A percentile compares a stretch with the other conserved stretches of the same genome.
These are phyloP conservation scores for Zaprionus inermis DNA, from an alignment of 1,140 invertebrate genomes.

Conservation along the genomic window DNA sequence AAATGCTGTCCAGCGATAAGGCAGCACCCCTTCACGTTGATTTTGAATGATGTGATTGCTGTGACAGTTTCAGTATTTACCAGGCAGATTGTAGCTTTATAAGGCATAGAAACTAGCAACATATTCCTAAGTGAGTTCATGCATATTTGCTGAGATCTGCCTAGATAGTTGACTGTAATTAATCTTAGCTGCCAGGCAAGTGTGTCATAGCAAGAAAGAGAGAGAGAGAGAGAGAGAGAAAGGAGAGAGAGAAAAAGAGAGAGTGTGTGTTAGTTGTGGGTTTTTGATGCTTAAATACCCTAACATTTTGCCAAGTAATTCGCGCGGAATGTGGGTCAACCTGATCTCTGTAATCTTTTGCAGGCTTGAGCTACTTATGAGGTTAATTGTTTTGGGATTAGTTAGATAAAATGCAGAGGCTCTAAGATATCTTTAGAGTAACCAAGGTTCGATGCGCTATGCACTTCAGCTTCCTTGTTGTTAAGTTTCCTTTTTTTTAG, in stretches of 20 bases:
- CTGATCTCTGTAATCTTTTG: neutral
- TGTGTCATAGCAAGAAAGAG: constrained; percentile 57
- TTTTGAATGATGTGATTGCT: constrained; percentile 55
- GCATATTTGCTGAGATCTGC: constrained; percentile 13
- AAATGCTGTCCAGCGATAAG: constrained; percentile 56
- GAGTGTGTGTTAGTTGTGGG: constrained; percentile 12
- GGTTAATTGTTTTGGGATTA: neutral
- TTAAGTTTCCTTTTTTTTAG: constrained; percentile 38
- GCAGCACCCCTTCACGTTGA: constrained; percentile 42
- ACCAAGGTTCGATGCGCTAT: constrained; percentile 3
- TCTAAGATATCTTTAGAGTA: constrained; percentile 12
- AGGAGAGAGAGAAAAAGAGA: neutral
- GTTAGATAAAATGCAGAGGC: neutral
- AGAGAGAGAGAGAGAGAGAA: constrained; percentile 5
- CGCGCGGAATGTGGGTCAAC: neutral
- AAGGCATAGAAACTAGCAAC: constrained; percentile 17
- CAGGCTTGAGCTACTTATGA: neutral
- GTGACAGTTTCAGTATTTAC: constrained; percentile 7
- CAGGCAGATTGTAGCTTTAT: constrained; percentile 11
- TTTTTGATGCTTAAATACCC: constrained; percentile 18
- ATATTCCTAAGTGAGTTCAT: neutral
- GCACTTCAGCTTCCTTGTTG: constrained; percentile 21
- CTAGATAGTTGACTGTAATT: constrained; percentile 59
- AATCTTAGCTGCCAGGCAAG: constrained; percentile 53
- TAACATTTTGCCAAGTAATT: neutral